phyloP scores from a whole-genome alignment of 2,888 invertebrate genomes.

The Eucera pruinosa region DNA sequence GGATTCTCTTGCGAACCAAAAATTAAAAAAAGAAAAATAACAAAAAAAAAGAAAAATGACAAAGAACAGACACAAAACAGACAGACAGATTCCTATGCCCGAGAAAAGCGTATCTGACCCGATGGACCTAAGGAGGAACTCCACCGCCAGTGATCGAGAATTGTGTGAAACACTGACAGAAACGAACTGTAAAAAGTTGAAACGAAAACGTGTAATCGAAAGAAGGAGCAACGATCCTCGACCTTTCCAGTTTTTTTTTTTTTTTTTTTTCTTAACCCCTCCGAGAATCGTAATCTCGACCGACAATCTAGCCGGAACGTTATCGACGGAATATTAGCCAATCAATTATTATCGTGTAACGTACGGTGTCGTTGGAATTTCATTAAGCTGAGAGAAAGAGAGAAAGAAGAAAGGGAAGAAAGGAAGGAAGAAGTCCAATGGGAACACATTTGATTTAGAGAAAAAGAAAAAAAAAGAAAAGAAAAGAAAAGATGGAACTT shows the following conservation, averaged over 20 bases:
- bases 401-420: not conserved
- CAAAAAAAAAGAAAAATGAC: not conserved
- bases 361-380: conserved; percentile 25
- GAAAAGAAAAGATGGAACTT: not conserved
- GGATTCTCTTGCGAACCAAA: conserved; percentile 55
- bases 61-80: not conserved
- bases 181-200: conserved; percentile 54
- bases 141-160: conserved; percentile 73
- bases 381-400: conserved; percentile 14
- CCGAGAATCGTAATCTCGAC: conserved; percentile 19
- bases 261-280: not conserved
- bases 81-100: conserved; percentile 67
- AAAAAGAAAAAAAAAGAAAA: not conserved
- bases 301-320: conserved; percentile 27
- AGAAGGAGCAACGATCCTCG: conserved; percentile 69
- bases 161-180: conserved; percentile 54
- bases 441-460: not conserved
- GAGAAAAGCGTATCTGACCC: conserved; percentile 69
- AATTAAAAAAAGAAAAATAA: conserved; percentile 10
- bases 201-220: conserved; percentile 60
- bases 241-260: conserved; percentile 73
- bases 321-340: conserved; percentile 16
- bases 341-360: conserved; percentile 20
- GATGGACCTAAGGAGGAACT: conserved; percentile 75
- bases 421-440: not conserved